Conservation (phyloP, 2,797 vertebrate species). For the Podarcis siculus region DNA sequence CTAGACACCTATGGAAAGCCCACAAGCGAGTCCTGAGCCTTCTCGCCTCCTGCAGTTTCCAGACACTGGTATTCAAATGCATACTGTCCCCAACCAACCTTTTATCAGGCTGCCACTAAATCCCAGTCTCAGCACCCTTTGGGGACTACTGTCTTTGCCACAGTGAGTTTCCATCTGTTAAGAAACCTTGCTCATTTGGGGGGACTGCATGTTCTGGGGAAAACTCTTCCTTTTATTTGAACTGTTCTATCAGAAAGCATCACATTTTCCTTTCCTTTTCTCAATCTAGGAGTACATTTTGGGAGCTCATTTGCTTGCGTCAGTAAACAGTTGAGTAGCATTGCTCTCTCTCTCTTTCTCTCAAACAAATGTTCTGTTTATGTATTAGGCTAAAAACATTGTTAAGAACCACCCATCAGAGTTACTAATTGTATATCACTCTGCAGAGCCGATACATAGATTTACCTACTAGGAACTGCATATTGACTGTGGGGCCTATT, state of each 20-base stretch:
- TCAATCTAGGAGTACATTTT: neutral
- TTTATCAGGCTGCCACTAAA: too few species aligned
- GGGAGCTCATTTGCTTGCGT: neutral
- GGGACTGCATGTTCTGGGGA: too few species aligned
- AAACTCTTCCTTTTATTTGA: neutral
- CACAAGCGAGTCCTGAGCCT: too few species aligned
- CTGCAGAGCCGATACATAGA: neutral
- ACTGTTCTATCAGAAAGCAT: fast-evolving
- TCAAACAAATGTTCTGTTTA: neutral
- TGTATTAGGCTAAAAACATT: neutral
- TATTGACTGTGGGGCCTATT: neutral
- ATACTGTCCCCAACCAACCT: too few species aligned
- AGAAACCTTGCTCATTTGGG: neutral
- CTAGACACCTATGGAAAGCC: too few species aligned
- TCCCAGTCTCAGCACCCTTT: neutral
- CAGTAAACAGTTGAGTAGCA: neutral
- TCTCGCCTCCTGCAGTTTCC: too few species aligned
- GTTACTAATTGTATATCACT: fast-evolving
- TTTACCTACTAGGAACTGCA: neutral
- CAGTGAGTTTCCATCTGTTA: neutral
- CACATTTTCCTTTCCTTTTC: neutral
- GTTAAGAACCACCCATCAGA: neutral
- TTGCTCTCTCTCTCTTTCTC: neutral
- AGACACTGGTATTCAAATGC: too few species aligned
- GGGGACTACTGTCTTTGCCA: neutral